phyloP scores from a whole-genome alignment of 1,140 invertebrate species.

The Achroia grisella region DNA sequence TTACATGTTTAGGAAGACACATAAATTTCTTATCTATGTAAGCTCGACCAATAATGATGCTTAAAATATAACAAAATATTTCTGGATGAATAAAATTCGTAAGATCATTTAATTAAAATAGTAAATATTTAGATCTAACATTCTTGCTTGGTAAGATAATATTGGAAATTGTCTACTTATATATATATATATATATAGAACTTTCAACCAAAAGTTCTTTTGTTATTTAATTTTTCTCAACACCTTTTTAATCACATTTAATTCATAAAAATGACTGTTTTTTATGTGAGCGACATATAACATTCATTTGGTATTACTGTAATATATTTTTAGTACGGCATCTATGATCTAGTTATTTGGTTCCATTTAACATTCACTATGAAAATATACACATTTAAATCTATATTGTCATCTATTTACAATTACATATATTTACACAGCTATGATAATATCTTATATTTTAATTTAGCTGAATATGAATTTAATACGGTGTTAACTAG shows the following conservation, averaged over 20 bases:
- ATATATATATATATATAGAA: conserved; percentile 2
- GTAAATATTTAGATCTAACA: too few relatives aligned
- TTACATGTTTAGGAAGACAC: conserved; percentile 33
- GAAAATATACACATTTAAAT: conserved; percentile 68
- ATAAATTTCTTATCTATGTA: conserved; percentile 50
- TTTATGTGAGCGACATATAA: background rate
- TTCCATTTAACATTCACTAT: conserved; percentile 69
- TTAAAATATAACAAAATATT: conserved; percentile 14
- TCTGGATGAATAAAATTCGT: background rate
- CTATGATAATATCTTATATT: conserved; percentile 28
- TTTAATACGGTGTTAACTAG: too few relatives aligned
- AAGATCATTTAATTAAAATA: too few relatives aligned
- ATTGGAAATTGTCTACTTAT: too few relatives aligned
- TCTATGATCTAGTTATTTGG: conserved; percentile 65
- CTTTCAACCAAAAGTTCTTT: background rate
- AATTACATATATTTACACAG: conserved; percentile 59
- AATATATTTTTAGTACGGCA: conserved; percentile 20
- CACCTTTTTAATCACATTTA: conserved; percentile 27
- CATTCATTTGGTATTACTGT: background rate
- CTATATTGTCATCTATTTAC: conserved; percentile 42
- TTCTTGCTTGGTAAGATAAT: too few relatives aligned
- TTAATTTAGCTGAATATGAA: conserved; percentile 7
- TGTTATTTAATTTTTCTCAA: conserved; percentile 17
- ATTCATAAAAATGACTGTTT: conserved; percentile 18
- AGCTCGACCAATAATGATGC: conserved; percentile 51